Base-by-base conservation (phyloP, 2,888 invertebrate genomes). In the Hololepta plana region DNA sequence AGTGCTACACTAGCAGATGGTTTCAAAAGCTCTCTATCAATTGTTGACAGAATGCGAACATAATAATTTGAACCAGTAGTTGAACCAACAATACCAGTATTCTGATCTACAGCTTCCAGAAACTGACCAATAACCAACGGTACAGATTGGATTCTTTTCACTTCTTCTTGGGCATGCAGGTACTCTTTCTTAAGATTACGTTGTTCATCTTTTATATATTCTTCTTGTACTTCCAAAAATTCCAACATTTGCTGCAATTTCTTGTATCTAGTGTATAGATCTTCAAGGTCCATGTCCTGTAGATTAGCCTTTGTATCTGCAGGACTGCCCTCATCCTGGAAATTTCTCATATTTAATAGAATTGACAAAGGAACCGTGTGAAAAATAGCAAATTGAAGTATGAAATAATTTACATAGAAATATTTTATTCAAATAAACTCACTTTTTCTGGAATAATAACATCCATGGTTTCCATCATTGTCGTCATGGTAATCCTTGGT, bases 31-130 rank as follows among this genome's bases (percentile, higher is more conserved):
- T 99, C 98, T 8, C 96, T 64, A 53, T 99, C 98, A 41, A 99
- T 90, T 3, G 98, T 98, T 3, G 96, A 96, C 31, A 99, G 59
- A 48, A 98, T 98, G 10, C 96, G 72, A 8, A 99, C 98, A 62
- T 93, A 99, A 56, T 98, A 98, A 60, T 98, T 98, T 2, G 96
- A 98, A 15, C 98, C 95, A 17, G 96, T 96, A 11, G 96, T 98
- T 24, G 95, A 95, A 24, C 96, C 95, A 33, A 98, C 96, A 43
- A 98, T 98, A 15, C 96, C 98, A 36, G 95, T 95, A 49, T 98
- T 95, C 52, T 93, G 96, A 57, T 99, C 98, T 17, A 99, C 95
- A 32, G 98, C 96, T 60, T 98, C 98, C 38, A 99, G 63, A 55
- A 98, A 98, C 55, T 98, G 98, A 2, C 98, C 98, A 50, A 98